Evolutionary conservation across 2,888 invertebrate genomes (phyloP), one percentile per base, ranked within the genome.

Genomic region (Empis stercorea): DNA sequence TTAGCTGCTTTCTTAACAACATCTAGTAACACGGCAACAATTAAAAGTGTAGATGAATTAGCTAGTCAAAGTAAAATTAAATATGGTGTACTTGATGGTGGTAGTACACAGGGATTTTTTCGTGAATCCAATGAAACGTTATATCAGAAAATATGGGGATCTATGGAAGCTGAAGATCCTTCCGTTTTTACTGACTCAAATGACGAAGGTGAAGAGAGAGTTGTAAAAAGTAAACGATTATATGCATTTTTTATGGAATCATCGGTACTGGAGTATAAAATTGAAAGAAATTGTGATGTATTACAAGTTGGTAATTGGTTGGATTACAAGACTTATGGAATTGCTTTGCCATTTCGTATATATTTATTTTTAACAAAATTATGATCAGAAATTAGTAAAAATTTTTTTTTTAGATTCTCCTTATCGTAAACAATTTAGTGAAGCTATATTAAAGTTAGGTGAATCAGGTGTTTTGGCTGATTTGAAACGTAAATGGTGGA

Each of bases 221-320:
- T 95, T 0, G 60, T 78, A 46, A 83, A 80, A 65, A 81, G 79
- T 38, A 86, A 86, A 64, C 76, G 84, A 44, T 76, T 75, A 46
- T 99, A 92, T 66, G 97, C 97, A 4, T 97, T 86, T 65, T 74
- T 99, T 42, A 95, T 96, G 91, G 97, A 97, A 72, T 94, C 93
- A 6, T 87, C 93, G 0, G 84, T 86, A 2, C 84, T 97, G 53
- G 96, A 99, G 66, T 99, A 95, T 68, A 84, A 84, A 58, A 76
- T 86, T 52, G 86, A 91, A 65, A 75, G 87, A 51, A 77, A 88
- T 58, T 95, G 94, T 61, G 83, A 88, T 43, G 74, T 94, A 52
- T 83, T 79, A 61, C 84, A 87, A 73, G 81, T 88, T 9, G 88
- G 91, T 1, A 77, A 81, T 5, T 78, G 83, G 60, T 70, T 95